These are phyloP conservation scores for Zootoca vivipara DNA, from an alignment of 2,113 vertebrate genomes.

Conservation along the genomic window DNA sequence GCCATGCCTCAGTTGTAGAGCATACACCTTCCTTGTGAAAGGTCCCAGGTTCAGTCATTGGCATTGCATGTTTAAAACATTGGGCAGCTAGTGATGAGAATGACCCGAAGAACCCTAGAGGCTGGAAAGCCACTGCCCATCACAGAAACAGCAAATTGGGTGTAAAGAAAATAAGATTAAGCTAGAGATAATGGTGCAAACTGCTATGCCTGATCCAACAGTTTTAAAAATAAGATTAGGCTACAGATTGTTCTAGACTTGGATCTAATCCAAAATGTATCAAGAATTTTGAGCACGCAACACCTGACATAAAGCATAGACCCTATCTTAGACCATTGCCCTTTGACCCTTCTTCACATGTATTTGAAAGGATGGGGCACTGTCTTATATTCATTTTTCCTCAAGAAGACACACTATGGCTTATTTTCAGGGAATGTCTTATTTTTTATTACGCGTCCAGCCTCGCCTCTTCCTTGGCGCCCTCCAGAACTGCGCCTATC, in stretches of 20 bases:
- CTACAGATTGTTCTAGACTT: not conserved
- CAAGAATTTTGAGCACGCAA: not conserved
- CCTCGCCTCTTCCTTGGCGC: too few species aligned
- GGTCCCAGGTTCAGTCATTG: not conserved
- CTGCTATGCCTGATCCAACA: not conserved
- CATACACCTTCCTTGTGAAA: not conserved
- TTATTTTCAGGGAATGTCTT: too few species aligned
- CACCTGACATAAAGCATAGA: fast-evolving
- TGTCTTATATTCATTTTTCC: too few species aligned
- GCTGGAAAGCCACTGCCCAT: not conserved
- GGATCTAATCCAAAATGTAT: not conserved
- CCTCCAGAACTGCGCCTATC: too few species aligned
- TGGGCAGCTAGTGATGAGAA: not conserved
- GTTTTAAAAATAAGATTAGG: not conserved
- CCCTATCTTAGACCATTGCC: too few species aligned
- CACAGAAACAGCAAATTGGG: not conserved
- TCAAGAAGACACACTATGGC: too few species aligned
- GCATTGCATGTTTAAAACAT: not conserved
- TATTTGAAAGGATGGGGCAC: not conserved
- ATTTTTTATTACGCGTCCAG: too few species aligned
- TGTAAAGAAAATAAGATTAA: not conserved
- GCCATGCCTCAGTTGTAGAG: not conserved
- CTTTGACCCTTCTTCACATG: not conserved
- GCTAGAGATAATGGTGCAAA: not conserved
- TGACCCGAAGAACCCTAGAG: not conserved